Conservation (phyloP, 2,113 vertebrate genomes). For the Hucho hucho region DNA sequence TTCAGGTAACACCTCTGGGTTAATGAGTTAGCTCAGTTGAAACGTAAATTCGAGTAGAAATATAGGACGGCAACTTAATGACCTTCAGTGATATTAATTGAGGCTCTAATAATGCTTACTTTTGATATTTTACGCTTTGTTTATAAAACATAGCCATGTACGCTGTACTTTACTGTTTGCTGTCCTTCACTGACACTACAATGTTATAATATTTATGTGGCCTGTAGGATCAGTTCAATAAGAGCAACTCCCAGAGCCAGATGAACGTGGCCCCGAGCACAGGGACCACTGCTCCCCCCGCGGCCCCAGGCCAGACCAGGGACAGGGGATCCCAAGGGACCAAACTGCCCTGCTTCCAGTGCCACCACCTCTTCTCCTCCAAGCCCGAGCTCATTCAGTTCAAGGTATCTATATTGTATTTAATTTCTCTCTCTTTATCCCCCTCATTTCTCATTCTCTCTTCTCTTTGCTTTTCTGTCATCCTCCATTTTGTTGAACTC, state of each 20-base stretch:
- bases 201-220: not conserved
- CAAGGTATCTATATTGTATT: slow-evolving; percentile 76
- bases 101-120: no score
- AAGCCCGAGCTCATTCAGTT: slow-evolving; percentile 90
- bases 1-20: slow-evolving; percentile 80
- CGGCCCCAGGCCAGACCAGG: slow-evolving; percentile 16
- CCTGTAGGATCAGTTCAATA: slow-evolving; percentile 70
- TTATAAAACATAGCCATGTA: no score
- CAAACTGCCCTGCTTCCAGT: slow-evolving; percentile 85
- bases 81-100: no score
- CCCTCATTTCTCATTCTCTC: no score
- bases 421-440: not conserved
- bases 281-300: not conserved
- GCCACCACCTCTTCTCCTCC: slow-evolving; percentile 75
- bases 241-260: slow-evolving; percentile 48
- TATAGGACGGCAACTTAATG: not conserved
- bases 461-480: no score
- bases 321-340: slow-evolving; percentile 5
- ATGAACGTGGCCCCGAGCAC: slow-evolving; percentile 32
- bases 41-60: not conserved
- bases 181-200: no score
- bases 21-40: not conserved
- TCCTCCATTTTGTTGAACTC: not conserved
- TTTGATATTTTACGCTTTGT: no score
- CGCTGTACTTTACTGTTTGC: no score